These are phyloP conservation scores for Macaria notata DNA, from an alignment of 2,888 invertebrate species.

Conservation along the genomic window DNA sequence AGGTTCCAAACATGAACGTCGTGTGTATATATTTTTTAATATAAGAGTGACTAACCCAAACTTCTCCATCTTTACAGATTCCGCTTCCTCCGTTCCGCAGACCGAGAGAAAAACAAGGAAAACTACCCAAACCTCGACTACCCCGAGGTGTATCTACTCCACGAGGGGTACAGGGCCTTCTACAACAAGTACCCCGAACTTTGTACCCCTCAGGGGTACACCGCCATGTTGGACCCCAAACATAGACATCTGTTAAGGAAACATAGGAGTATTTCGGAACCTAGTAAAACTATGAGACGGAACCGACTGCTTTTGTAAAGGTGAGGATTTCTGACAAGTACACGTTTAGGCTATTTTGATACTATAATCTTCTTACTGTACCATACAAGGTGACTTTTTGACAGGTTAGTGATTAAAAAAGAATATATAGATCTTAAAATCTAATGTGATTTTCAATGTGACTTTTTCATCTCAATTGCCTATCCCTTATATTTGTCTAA, in stretches of 20 bases:
- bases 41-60: background rate
- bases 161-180: constrained; percentile 87
- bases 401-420: too few relatives aligned
- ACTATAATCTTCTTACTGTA: too few relatives aligned
- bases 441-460: too few relatives aligned
- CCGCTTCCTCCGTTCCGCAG: constrained; percentile 91
- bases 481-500: too few relatives aligned
- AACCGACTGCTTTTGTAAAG: constrained; percentile 37
- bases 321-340: too few relatives aligned
- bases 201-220: constrained; percentile 87
- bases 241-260: constrained; percentile 80
- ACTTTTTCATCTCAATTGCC: too few relatives aligned
- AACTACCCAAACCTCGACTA: constrained; percentile 93
- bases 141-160: constrained; percentile 96
- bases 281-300: constrained; percentile 32
- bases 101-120: constrained; percentile 90
- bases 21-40: too few relatives aligned
- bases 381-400: too few relatives aligned
- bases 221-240: constrained; percentile 92
- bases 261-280: constrained; percentile 78
- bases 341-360: too few relatives aligned
- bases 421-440: too few relatives aligned
- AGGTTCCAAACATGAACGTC: too few relatives aligned
- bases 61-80: constrained; percentile 77
- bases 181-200: constrained; percentile 85